Evolutionary conservation across 2,888 invertebrate genomes (phyloP), one percentile per base, ranked within the genome.

Genomic region (Notodonta ziczac): DNA sequence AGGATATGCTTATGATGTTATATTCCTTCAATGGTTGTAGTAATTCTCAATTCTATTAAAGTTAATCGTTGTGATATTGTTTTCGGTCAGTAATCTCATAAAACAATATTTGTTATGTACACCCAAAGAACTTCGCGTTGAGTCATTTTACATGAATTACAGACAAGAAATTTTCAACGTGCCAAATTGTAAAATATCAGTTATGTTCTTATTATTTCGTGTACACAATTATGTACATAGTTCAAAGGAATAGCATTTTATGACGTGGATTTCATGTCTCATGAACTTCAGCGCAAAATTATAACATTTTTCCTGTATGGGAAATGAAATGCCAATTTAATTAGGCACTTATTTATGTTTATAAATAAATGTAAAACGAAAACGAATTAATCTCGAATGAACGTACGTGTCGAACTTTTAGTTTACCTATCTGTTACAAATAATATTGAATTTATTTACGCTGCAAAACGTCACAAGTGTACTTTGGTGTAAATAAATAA

Each of bases 401-500:
- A 67, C 53, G 67, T 51, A 39, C 50, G 39, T 32, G 46, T 61
- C 62, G 61, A 65, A 74, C 57, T 57, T 71, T 71, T 69, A 71
- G 58, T 64, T 65, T 55, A 66, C 51, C 57, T 60, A 62, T 55
- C 51, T 61, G 54, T 57, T 63, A 67, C 67, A 58, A 67, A 65
- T 55, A 57, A 58, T 50, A 70, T 59, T 66, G 66, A 63, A 69
- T 67, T 86, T 83, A 44, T 85, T 87, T 84, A 84, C 85, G 80
- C 81, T 82, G 79, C 83, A 81, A 86, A 89, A 85, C 84, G 91
- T 91, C 92, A 93, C 91, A 91, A 91, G 85, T 90, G 83, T 91
- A 90, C 88, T 87, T 89, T 88, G 91, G 90, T 93, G 93, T 92
- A 93, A 93, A 93, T 93, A 93, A 84, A 86, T 90, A 90, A 89